Base-by-base conservation (phyloP, 2,888 invertebrate species). In the Drosophila paranaensis region DNA sequence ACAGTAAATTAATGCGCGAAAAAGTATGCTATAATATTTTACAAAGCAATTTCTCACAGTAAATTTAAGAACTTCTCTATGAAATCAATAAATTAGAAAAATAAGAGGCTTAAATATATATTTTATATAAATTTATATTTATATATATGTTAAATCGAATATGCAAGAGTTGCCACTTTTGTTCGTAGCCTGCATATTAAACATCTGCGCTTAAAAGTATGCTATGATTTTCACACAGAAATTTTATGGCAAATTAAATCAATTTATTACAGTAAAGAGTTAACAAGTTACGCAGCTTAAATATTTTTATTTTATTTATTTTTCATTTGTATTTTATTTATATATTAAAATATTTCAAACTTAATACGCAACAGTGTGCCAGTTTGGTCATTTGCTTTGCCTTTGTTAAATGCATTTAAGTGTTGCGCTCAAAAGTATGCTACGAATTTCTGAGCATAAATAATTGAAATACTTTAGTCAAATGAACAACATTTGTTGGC, bases 391-490 rank as follows among this genome's bases (percentile, higher is more conserved):
- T 42, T 42, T 10, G 1, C 6, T 43, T 43, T 43, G 20, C 6
- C 4, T 9, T 6, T 20, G 11, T 20, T 11, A 0, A 6, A 20
- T 20, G 5, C 6, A 39, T 14, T 39, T 2, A n/a, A 39, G 14
- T 6, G 39, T 6, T 39, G 39, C 51, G 16, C 51, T 51, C 3
- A 20, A 51, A 51, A 35, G 51, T 51, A 51, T 51, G 51, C 51
- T 51, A 51, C 8, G 35, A 8, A 5, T 35, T 51, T 51, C 30
- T 11, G 2, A 6, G 0, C 27, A 14, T 14, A 46, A 27, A 27
- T 27, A 14, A 43, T 20, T 43, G 6, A 43, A 43, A 10, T 42
- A 6, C 5, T 20, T 20, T 20, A 45, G 14, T 25, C 3, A 45
- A 45, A 2, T 14, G 9, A 46, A 27, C 9, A 25, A 25, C 3